Conservation (phyloP, 2,888 invertebrate genomes). For the Noctuana brunneofusca region DNA sequence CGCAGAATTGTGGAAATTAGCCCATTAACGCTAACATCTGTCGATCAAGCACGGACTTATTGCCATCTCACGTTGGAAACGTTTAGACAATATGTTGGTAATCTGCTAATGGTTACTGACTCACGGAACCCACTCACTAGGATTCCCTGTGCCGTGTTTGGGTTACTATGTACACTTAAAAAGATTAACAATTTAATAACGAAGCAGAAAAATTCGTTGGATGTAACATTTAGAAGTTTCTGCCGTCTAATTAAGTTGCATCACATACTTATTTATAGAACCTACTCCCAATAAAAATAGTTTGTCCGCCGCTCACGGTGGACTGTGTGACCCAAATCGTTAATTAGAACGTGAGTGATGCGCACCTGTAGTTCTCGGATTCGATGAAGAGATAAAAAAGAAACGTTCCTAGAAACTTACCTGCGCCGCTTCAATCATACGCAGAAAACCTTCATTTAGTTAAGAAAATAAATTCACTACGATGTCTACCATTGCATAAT, state of each 20-base stretch:
- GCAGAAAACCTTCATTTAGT: neutral
- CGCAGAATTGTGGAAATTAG: too few relatives aligned
- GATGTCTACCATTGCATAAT: slow-evolving; percentile 2
- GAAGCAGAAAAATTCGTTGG: too few relatives aligned
- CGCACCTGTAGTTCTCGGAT: slow-evolving; percentile 24
- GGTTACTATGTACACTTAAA: neutral
- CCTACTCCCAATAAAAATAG: slow-evolving; percentile 7
- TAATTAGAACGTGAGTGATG: slow-evolving; percentile 20
- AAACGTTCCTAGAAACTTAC: slow-evolving; percentile 22
- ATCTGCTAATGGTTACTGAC: too few relatives aligned
- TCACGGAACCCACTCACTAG: too few relatives aligned
- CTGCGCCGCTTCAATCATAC: neutral
- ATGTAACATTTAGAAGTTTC: too few relatives aligned
- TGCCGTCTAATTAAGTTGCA: neutral
- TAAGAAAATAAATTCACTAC: slow-evolving; percentile 2
- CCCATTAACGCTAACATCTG: too few relatives aligned
- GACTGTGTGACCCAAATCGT: slow-evolving; percentile 27
- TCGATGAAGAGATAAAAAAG: slow-evolving; percentile 21
- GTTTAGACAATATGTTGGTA: too few relatives aligned
- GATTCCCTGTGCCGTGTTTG: too few relatives aligned
- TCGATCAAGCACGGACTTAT: too few relatives aligned
- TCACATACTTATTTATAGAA: neutral
- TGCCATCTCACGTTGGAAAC: too few relatives aligned
- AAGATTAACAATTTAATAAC: neutral
- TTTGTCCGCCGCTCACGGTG: slow-evolving; percentile 6